These are phyloP conservation scores for Cacajao melanocephalus DNA, from an alignment of 2,797 vertebrate species.

Conservation along the genomic window DNA sequence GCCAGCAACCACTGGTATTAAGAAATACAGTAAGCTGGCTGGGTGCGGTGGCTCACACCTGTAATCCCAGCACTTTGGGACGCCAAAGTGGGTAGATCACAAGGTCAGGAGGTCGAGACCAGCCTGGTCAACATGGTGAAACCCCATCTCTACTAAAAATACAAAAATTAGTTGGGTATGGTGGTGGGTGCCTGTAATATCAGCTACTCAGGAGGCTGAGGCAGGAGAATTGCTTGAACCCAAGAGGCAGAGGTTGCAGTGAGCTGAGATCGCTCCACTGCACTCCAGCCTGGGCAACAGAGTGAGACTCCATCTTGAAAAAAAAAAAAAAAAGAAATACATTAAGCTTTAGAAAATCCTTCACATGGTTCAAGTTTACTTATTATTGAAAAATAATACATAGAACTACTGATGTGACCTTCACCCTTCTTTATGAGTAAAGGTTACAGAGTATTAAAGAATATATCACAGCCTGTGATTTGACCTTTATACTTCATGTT, in stretches of 20 bases:
- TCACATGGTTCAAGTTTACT: neutral
- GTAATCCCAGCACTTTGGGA: neutral
- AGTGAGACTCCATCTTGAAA: neutral
- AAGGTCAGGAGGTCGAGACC: neutral
- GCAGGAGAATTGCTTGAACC: neutral
- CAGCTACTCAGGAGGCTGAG: neutral
- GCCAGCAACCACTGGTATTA: fast-evolving
- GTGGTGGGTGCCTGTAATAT: neutral
- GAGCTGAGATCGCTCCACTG: neutral
- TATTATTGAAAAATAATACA: slow-evolving; percentile 12
- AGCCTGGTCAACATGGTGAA: neutral
- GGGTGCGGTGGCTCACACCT: neutral
- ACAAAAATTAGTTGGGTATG: neutral
- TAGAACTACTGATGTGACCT: slow-evolving; percentile 57
- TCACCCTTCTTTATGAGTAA: slow-evolving; percentile 36
- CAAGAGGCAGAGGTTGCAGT: neutral
- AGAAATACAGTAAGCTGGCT: neutral
- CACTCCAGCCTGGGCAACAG: neutral
- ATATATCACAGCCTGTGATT: neutral
- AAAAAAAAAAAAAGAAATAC: neutral
- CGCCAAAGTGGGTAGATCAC: neutral
- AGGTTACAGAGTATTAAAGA: slow-evolving; percentile 60
- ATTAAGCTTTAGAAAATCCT: neutral
- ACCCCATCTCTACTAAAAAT: neutral
- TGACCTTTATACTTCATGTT: slow-evolving; percentile 70